These are phyloP conservation scores for Gavia stellata DNA, from an alignment of 2,113 vertebrate species.

Conservation along the genomic window DNA sequence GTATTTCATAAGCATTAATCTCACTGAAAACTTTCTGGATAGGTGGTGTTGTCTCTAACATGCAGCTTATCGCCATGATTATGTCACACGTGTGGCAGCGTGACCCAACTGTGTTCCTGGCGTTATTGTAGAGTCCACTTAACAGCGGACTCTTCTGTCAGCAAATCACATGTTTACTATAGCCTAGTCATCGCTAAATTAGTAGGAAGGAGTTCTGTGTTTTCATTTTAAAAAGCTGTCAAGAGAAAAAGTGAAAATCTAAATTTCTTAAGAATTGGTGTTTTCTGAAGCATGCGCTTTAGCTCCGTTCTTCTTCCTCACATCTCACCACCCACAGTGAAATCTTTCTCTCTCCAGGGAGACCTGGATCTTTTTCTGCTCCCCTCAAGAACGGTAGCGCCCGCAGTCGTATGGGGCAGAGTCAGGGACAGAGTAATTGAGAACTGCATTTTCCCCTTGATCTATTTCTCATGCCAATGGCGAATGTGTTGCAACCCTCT, in stretches of 20 bases:
- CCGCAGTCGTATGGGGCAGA: accelerated
- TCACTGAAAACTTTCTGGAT: neutral
- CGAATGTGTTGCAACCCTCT: neutral
- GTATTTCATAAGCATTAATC: neutral
- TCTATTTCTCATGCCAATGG: neutral
- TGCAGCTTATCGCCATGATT: accelerated
- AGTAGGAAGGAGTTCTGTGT: neutral
- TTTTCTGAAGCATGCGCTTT: neutral
- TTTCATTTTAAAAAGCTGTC: neutral
- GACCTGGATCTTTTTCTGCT: neutral
- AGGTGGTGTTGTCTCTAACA: neutral
- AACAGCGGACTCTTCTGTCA: neutral
- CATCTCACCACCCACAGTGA: neutral
- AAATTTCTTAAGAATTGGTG: neutral
- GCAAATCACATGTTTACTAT: neutral
- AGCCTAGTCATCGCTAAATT: neutral
- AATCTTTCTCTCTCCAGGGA: neutral
- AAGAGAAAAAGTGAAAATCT: neutral
- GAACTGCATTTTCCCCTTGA: neutral
- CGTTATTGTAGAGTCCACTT: neutral
- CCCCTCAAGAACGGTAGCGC: accelerated
- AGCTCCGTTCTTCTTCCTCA: neutral
- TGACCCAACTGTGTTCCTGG: neutral
- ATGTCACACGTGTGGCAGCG: neutral
- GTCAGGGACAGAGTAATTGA: neutral